Conservation (phyloP, 2,888 invertebrate species). For the Iphiclides podalirius region DNA sequence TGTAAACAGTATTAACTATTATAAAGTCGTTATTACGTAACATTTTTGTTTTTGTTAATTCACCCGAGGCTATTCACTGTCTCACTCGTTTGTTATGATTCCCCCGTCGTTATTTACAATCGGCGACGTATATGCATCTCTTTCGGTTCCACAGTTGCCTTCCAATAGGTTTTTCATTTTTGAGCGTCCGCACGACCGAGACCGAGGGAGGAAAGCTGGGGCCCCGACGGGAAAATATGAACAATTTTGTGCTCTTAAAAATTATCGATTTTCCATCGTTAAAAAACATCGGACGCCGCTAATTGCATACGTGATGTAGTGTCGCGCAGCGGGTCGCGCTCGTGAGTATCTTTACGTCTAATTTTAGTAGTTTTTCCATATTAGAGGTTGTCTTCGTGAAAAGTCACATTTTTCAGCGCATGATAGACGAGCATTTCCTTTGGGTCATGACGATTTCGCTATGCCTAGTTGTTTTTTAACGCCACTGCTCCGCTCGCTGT, state of each 20-base stretch:
- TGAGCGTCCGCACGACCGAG: constrained; percentile 63
- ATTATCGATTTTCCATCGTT: constrained; percentile 77
- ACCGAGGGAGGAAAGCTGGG: constrained; percentile 55
- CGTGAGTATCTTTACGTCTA: constrained; percentile 54
- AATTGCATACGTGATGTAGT: constrained; percentile 65
- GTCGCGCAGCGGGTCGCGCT: constrained; percentile 43
- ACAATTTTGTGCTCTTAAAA: constrained; percentile 73
- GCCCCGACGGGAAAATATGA: constrained; percentile 71
- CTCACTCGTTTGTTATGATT: constrained; percentile 74
- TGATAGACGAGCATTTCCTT: constrained; percentile 60
- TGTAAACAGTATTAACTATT: constrained; percentile 31
- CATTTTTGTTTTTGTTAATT: constrained; percentile 52
- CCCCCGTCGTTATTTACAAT: constrained; percentile 74
- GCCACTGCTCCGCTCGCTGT: constrained; percentile 28
- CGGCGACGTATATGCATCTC: constrained; percentile 64
- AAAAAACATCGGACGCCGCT: constrained; percentile 56
- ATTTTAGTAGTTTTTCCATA: constrained; percentile 56
- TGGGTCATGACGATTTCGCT: constrained; percentile 26
- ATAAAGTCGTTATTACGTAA: constrained; percentile 47
- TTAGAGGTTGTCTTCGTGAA: constrained; percentile 57
- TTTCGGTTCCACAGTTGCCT: constrained; percentile 66
- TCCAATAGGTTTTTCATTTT: constrained; percentile 74
- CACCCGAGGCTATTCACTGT: constrained; percentile 47
- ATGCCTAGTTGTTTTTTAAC: constrained; percentile 28
- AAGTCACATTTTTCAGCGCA: constrained; percentile 68